A percentile compares a stretch with the other conserved stretches of the same genome.
Conservation (phyloP, 2,888 invertebrate genomes). For the Bellardia pandia region DNA sequence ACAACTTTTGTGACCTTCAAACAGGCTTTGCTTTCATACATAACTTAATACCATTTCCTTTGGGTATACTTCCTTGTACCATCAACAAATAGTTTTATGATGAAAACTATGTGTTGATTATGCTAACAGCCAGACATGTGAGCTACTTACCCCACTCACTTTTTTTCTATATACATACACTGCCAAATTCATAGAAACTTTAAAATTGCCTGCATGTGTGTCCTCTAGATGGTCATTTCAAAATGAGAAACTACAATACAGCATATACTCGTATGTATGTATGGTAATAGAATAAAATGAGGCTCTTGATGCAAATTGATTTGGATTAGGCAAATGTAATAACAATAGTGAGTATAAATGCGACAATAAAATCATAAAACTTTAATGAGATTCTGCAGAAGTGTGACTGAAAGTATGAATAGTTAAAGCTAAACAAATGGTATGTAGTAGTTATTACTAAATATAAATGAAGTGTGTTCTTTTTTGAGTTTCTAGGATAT, state of each 20-base stretch:
- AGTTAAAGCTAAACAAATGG: constrained; percentile 32
- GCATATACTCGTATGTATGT: neutral
- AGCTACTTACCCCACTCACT: neutral
- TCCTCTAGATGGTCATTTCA: constrained; percentile 15
- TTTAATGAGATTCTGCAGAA: constrained; percentile 46
- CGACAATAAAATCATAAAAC: constrained; percentile 55
- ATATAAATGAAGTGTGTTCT: constrained; percentile 32
- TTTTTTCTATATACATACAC: too few relatives aligned
- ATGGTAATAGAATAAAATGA: constrained; percentile 82
- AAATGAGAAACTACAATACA: constrained; percentile 38
- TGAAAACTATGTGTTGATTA: constrained; percentile 49
- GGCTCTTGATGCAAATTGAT: constrained; percentile 83
- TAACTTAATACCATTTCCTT: neutral
- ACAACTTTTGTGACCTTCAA: too few relatives aligned
- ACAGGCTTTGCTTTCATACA: neutral
- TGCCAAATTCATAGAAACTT: neutral
- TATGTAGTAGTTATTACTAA: constrained; percentile 8
- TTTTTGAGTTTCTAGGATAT: neutral
- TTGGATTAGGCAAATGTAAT: constrained; percentile 78
- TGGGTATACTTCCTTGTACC: neutral
- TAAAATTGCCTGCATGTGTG: constrained; percentile 41
- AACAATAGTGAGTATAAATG: neutral
- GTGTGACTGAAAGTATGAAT: neutral
- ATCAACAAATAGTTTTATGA: constrained; percentile 27
- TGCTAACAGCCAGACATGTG: neutral